Percentiles rank a stretch among this genome's conserved stretches.
phyloP scores from a whole-genome alignment of 2,888 invertebrate species.

The Abrostola triplasia region DNA sequence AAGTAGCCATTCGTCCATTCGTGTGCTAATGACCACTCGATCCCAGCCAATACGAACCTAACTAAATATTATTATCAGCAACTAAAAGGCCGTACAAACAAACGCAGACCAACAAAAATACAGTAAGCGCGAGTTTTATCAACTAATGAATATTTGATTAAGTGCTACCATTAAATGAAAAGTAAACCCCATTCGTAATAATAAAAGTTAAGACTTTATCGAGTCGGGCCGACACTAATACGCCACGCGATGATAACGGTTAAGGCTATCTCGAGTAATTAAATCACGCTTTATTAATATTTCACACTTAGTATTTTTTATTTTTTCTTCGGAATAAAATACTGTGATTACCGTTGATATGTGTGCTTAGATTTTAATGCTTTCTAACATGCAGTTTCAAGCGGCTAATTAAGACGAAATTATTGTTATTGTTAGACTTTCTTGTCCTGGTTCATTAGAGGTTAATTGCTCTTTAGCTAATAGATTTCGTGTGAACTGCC shows the following conservation, averaged over 20 bases:
- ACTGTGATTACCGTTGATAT: slow-evolving; percentile 45
- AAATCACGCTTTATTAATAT: slow-evolving; percentile 67
- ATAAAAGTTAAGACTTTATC: slow-evolving; percentile 69
- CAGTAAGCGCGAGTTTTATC: slow-evolving; percentile 51
- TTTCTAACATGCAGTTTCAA: slow-evolving; percentile 50
- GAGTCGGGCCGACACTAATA: slow-evolving; percentile 76
- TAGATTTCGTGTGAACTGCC: too few species aligned
- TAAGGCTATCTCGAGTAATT: slow-evolving; percentile 75
- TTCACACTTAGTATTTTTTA: slow-evolving; percentile 58
- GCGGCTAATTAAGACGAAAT: slow-evolving; percentile 37
- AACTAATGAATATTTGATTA: slow-evolving; percentile 70
- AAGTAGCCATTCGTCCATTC: too few species aligned
- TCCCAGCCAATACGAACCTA: too few species aligned
- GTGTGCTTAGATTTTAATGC: slow-evolving; percentile 46
- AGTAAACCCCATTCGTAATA: slow-evolving; percentile 49
- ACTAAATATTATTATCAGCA: background rate
- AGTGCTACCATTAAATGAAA: slow-evolving; percentile 58
- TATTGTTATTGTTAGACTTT: slow-evolving; percentile 48
- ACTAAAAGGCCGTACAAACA: slow-evolving; percentile 9
- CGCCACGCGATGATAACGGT: slow-evolving; percentile 78
- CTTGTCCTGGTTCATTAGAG: slow-evolving; percentile 35
- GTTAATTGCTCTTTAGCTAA: background rate
- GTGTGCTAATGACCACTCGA: too few species aligned
- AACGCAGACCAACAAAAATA: slow-evolving; percentile 27
- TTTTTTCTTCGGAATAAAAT: slow-evolving; percentile 35